Evolutionary conservation across 2,113 vertebrate genomes (phyloP), one percentile per base, ranked within the genome.

Genomic region (Eclectus roratus): DNA sequence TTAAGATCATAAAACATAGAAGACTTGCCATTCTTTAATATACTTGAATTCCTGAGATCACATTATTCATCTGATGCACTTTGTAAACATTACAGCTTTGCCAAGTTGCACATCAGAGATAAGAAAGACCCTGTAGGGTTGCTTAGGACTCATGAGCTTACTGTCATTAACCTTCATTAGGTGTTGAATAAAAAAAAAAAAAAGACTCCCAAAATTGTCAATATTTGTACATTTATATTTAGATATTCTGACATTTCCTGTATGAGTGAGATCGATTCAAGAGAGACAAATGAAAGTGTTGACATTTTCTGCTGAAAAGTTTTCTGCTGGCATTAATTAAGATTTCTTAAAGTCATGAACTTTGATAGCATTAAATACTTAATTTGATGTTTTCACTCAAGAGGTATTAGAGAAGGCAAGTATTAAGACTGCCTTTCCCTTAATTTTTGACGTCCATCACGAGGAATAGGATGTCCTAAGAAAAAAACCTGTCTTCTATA

Each of bases 1-100:
- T 95, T 89, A 97, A 35, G 25, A 93, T 76, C 80, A 92, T 68
- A 96, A 97, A 96, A 96, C 94, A 94, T 92, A 81, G 27, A 97
- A 86, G 79, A 92, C 72, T 93, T 78, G 3, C 13, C 49, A 84
- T 96, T 90, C 73, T 97, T 93, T 39, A 20, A 88, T 77, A 76
- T 71, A 91, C 37, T 77, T 89, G 69, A 73, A 70, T 96, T 96
- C 53, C 82, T 91, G 86, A 95, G 80, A 93, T 72, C 96, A 82
- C 20, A 93, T 96, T 97, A 95, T 94, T 91, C 66, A 93, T 73
- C 73, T 95, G 80, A 94, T 74, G 82, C 15, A 69, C 96, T 94
- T 95, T 92, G 66, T 85, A 97, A 97, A 95, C 53, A 83, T 87
- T 55, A 94, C 49, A 89, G 31, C 69, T 91, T 96, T 20, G 18